These are phyloP conservation scores for Tipula helvola DNA, from an alignment of 2,888 invertebrate genomes.

Conservation along the genomic window DNA sequence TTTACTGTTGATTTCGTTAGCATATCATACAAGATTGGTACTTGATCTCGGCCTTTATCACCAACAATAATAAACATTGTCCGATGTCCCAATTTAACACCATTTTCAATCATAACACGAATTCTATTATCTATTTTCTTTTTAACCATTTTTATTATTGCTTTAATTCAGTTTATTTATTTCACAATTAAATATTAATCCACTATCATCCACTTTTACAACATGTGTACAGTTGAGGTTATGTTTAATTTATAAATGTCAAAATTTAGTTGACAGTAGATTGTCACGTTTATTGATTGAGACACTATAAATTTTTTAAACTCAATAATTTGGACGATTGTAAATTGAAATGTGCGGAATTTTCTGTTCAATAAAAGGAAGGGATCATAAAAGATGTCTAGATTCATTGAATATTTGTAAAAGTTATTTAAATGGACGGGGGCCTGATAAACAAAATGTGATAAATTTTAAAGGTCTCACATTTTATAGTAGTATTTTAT, in stretches of 20 bases:
- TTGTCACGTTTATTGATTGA: too few species aligned
- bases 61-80: slow-evolving; percentile 92
- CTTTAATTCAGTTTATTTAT: not conserved
- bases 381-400: not conserved
- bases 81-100: slow-evolving; percentile 77
- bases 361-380: slow-evolving; percentile 12
- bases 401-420: slow-evolving; percentile 6
- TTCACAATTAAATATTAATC: not conserved
- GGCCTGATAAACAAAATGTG: slow-evolving; percentile 19
- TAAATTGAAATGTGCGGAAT: slow-evolving; percentile 17
- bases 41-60: slow-evolving; percentile 92
- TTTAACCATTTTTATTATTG: slow-evolving; percentile 55
- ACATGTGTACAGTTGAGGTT: not conserved
- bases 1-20: slow-evolving; percentile 88
- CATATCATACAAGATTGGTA: slow-evolving; percentile 95
- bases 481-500: slow-evolving; percentile 51
- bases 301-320: not conserved
- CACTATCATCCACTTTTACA: not conserved
- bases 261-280: not conserved
- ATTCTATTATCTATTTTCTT: slow-evolving; percentile 97
- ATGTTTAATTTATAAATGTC: not conserved
- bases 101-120: slow-evolving; percentile 92
- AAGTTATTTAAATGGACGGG: slow-evolving; percentile 19
- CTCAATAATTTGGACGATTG: not conserved
- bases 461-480: slow-evolving; percentile 11